Evolutionary conservation across 2,888 invertebrate genomes (phyloP).

Genomic region (Quadriops clusia): DNA sequence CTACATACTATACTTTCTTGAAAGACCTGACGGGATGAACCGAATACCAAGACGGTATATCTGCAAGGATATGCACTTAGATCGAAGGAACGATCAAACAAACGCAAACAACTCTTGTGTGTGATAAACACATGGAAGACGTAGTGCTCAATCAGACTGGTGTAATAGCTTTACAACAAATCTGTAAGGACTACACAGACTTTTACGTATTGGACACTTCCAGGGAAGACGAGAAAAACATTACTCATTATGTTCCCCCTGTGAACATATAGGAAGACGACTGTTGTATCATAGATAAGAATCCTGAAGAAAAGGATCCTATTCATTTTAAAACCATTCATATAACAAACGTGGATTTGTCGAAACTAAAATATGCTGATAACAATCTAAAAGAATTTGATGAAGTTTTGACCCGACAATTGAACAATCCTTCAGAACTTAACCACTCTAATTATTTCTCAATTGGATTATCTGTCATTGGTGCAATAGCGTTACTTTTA

Average conservation of each 20-base stretch:
- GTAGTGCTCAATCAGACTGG: slow-evolving; percentile 10
- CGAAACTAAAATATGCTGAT: slow-evolving; percentile 15
- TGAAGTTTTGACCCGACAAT: slow-evolving; percentile 13
- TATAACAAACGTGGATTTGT: slow-evolving; percentile 14
- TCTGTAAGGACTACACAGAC: slow-evolving; percentile 12
- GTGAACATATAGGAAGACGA: slow-evolving; percentile 13
- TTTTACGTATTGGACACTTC: slow-evolving; percentile 9
- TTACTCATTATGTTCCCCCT: slow-evolving; percentile 9
- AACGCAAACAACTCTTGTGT: too few relatives aligned
- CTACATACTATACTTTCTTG: too few relatives aligned
- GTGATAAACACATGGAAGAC: slow-evolving; percentile 10
- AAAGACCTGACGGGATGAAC: too few relatives aligned
- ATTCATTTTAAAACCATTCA: slow-evolving; percentile 12
- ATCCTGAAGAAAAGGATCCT: slow-evolving; percentile 8
- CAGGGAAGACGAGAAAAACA: slow-evolving; percentile 6
- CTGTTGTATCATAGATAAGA: slow-evolving; percentile 12
- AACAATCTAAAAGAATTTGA: slow-evolving; percentile 18
- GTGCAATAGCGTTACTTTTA: slow-evolving; percentile 6
- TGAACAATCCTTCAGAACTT: slow-evolving; percentile 15
- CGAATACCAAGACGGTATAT: too few relatives aligned
- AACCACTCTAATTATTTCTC: slow-evolving; percentile 16
- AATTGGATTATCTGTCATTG: slow-evolving; percentile 10
- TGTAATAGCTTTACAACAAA: slow-evolving; percentile 3
- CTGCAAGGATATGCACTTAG: too few relatives aligned
- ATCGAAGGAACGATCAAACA: too few relatives aligned